Evolutionary conservation across 2,113 vertebrate species (phyloP), one percentile per base, ranked within the genome.

Genomic region (Gila orcuttii): DNA sequence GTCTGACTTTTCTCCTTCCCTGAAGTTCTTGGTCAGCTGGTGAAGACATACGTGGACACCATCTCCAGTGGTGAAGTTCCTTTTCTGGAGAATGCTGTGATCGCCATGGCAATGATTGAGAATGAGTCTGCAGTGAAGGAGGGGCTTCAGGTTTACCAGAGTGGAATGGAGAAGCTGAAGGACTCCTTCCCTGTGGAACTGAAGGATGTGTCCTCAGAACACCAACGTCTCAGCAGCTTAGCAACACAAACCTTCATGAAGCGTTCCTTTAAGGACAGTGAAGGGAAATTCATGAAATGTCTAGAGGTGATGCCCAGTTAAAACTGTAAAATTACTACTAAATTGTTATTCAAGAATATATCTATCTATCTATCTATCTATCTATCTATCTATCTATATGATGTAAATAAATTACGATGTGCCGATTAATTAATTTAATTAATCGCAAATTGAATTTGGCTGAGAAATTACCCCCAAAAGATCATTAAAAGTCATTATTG

Each of bases 41-140:
- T 86, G 0, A 57, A 47, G 15, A 90, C 82, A 17, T 95, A 92
- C 0, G 78, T 91, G 28, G 83, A 82, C 1, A 81, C 90, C 28
- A 92, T 94, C 69, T 81, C 66, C 17, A 90, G 84, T 9, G 90
- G 93, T 4, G 28, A 9, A 0, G 62, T 94, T 2, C 91, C 90
- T 7, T 94, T 92, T 86, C 69, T 93, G 28, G 93, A 94, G 85
- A 94, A 91, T 0, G 84, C 91, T 0, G 90, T 93, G 71, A 19
- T 83, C 47, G 81, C 89, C 21, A 85, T 95, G 91, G 89, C 93
- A 0, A 33, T 87, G 69, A 79, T 59, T 4, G 92, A 94, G 88
- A 95, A 94, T 15, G 42, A 89, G 15, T 85, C 28, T 0, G 94
- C 93, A 0, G 0, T 93, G 17, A 2, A 87, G 23, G 89, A 92